Conservation (phyloP, 92 coral and sea anemone genomes). For the Plumapathes pennacea region DNA sequence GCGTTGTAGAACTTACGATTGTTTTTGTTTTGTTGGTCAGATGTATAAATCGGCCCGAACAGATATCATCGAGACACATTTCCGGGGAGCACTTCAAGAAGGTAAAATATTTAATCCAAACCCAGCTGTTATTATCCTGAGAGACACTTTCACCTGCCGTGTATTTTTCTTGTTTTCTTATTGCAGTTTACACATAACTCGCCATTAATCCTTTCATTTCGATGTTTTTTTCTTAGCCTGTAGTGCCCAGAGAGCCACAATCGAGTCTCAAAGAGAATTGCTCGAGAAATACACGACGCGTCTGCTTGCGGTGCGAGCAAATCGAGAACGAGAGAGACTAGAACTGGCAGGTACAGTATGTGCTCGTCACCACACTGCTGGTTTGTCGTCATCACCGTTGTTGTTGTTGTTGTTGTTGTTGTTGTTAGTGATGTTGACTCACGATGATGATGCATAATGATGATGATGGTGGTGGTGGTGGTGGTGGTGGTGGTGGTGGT, state of each 20-base stretch:
- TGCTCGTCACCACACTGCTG: no score
- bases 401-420: no score
- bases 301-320: conserved; percentile 81
- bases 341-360: conserved; percentile 91
- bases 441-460: no score
- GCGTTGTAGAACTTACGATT: neutral
- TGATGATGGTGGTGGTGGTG: no score
- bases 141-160: no score
- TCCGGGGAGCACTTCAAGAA: conserved; percentile 76
- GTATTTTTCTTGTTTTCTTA: no score
- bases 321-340: conserved; percentile 62
- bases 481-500: no score
- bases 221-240: conserved; percentile 41
- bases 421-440: no score
- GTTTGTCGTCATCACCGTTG: no score
- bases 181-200: no score
- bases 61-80: conserved; percentile 94
- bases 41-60: conserved; percentile 74
- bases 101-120: conserved; percentile 18
- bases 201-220: neutral
- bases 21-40: conserved; percentile 33
- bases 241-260: conserved; percentile 36
- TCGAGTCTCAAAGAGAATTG: conserved; percentile 55
- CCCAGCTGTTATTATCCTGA: neutral
- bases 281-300: conserved; percentile 79